Conservation (phyloP, 2,888 invertebrate genomes). For the Quadroppia sp. region DNA sequence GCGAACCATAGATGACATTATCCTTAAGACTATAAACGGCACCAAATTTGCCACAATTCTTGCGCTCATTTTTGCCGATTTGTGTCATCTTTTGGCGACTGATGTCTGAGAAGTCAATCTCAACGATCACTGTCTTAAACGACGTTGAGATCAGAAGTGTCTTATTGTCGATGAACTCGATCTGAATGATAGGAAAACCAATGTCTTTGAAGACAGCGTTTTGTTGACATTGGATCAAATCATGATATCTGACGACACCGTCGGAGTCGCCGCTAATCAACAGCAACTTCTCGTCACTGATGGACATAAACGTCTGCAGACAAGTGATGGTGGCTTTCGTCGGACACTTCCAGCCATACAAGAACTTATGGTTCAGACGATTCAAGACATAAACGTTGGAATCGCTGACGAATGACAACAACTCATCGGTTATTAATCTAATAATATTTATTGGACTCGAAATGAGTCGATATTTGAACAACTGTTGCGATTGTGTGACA, state of each 20-base stretch:
- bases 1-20: slow-evolving; percentile 3
- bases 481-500: neutral
- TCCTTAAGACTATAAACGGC: slow-evolving; percentile 15
- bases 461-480: neutral
- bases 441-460: slow-evolving; percentile 14
- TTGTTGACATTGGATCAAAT: neutral
- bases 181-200: slow-evolving; percentile 21
- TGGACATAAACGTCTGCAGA: slow-evolving; percentile 18
- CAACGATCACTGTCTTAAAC: slow-evolving; percentile 5
- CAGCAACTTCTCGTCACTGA: slow-evolving; percentile 4
- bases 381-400: slow-evolving; percentile 11
- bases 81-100: neutral
- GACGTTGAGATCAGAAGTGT: slow-evolving; percentile 5
- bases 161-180: slow-evolving; percentile 2
- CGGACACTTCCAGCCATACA: slow-evolving; percentile 32
- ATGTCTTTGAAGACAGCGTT: neutral
- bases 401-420: slow-evolving; percentile 14
- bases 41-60: slow-evolving; percentile 9
- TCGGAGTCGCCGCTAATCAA: slow-evolving; percentile 17
- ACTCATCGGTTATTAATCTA: slow-evolving; percentile 22
- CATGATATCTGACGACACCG: slow-evolving; percentile 1
- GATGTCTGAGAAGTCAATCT: neutral
- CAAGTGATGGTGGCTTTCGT: slow-evolving; percentile 4
- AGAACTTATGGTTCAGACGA: slow-evolving; percentile 2
- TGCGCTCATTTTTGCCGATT: slow-evolving; percentile 23